phyloP scores from a whole-genome alignment of 2,888 invertebrate species.

The Strigamia maritima region DNA sequence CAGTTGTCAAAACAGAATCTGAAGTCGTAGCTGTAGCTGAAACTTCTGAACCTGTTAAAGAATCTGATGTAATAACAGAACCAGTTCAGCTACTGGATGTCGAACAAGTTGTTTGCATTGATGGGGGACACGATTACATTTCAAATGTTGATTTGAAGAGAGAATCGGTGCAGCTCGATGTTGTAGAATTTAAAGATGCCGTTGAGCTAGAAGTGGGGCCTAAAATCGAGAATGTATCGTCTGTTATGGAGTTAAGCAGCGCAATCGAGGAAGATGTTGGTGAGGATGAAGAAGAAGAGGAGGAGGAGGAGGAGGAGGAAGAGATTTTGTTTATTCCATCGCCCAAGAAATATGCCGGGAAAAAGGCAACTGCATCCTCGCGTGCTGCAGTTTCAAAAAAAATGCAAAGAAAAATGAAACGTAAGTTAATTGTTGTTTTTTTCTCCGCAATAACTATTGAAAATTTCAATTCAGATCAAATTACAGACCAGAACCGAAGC shows the following conservation, averaged over 20 bases:
- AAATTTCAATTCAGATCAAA: too few relatives aligned
- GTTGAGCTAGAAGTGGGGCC: not conserved
- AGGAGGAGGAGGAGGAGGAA: not conserved
- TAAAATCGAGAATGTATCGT: not conserved
- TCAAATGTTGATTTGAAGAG: not conserved
- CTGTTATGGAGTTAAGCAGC: not conserved
- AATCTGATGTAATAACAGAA: not conserved
- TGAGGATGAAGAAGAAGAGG: not conserved
- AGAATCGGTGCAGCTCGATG: too few relatives aligned
- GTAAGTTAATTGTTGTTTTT: not conserved
- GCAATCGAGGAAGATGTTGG: not conserved
- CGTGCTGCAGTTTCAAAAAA: not conserved
- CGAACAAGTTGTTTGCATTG: slow-evolving; percentile 3
- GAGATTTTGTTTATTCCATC: not conserved
- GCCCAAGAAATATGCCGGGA: not conserved
- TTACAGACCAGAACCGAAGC: not conserved
- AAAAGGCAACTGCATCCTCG: not conserved
- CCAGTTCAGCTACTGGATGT: not conserved
- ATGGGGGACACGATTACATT: slow-evolving; percentile 35
- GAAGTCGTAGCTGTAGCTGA: too few relatives aligned
- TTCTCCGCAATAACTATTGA: not conserved
- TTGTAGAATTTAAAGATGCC: not conserved
- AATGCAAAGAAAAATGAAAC: not conserved
- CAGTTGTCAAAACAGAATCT: not conserved
- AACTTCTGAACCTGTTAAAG: not conserved